These are phyloP conservation scores for Acanthopagrus latus DNA, from an alignment of 2,797 vertebrate species.

Conservation along the genomic window DNA sequence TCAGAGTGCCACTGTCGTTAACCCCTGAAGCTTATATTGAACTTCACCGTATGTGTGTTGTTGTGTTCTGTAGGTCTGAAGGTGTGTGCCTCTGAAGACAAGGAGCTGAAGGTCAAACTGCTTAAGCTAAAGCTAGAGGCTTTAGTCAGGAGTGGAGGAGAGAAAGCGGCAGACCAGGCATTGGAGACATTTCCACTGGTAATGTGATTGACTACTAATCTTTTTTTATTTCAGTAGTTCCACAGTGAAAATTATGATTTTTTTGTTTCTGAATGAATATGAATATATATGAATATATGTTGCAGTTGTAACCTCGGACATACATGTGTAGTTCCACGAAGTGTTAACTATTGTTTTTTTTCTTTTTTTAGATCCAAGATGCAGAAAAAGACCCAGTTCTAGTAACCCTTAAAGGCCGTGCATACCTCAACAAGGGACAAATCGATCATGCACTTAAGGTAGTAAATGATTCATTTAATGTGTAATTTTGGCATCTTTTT, in stretches of 20 bases:
- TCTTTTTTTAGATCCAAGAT: conserved; percentile 85
- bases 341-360: neutral
- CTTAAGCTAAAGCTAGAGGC: conserved; percentile 88
- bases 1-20: neutral
- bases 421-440: conserved; percentile 88
- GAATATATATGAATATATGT: neutral
- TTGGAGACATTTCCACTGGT: conserved; percentile 90
- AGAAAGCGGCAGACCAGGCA: conserved; percentile 87
- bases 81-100: conserved; percentile 61
- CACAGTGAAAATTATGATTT: neutral
- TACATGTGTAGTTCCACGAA: neutral
- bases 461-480: neutral
- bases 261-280: neutral
- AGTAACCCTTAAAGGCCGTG: conserved; percentile 87
- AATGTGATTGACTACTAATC: conserved; percentile 25
- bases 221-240: neutral
- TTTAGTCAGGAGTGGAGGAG: conserved; percentile 84
- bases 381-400: conserved; percentile 86
- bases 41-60: conserved; percentile 9
- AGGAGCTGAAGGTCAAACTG: conserved; percentile 76
- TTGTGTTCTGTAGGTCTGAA: conserved; percentile 83
- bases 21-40: neutral
- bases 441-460: conserved; percentile 90
- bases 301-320: neutral
- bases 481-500: neutral